Percentiles rank a stretch among this genome's conserved stretches.
Evolutionary conservation across 2,888 invertebrate genomes (phyloP).

Genomic region (Buathra laborator): DNA sequence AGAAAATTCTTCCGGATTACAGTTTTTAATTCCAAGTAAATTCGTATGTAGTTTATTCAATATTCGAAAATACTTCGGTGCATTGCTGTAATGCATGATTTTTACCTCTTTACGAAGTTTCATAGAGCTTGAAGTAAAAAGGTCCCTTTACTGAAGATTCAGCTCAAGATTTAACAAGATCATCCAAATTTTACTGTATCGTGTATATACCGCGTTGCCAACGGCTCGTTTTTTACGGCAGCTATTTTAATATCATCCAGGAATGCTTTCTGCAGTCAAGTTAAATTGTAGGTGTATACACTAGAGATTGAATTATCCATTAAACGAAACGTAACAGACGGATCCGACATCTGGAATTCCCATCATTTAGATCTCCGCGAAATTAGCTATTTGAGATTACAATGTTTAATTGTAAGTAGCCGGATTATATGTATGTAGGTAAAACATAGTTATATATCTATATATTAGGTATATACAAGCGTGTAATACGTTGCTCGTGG

Average conservation of each 20-base stretch:
- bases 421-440: conserved; percentile 27
- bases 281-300: neutral
- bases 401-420: conserved; percentile 60
- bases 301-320: conserved; percentile 6
- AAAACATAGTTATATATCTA: neutral
- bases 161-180: neutral
- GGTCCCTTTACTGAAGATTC: too few relatives aligned
- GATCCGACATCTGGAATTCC: conserved; percentile 30
- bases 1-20: too few relatives aligned
- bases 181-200: neutral
- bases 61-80: too few relatives aligned
- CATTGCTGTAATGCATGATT: too few relatives aligned
- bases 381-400: conserved; percentile 53
- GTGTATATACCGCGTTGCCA: neutral
- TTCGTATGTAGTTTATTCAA: too few relatives aligned
- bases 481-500: conserved; percentile 33
- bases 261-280: conserved; percentile 5
- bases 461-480: neutral
- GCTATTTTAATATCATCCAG: neutral
- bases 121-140: neutral
- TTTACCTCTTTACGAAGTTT: too few relatives aligned
- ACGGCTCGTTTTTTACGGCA: neutral
- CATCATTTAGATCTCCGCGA: conserved; percentile 5
- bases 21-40: too few relatives aligned
- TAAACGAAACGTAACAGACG: conserved; percentile 17